These are phyloP conservation scores for Equus quagga DNA, from an alignment of 2,113 vertebrate species.

Conservation along the genomic window DNA sequence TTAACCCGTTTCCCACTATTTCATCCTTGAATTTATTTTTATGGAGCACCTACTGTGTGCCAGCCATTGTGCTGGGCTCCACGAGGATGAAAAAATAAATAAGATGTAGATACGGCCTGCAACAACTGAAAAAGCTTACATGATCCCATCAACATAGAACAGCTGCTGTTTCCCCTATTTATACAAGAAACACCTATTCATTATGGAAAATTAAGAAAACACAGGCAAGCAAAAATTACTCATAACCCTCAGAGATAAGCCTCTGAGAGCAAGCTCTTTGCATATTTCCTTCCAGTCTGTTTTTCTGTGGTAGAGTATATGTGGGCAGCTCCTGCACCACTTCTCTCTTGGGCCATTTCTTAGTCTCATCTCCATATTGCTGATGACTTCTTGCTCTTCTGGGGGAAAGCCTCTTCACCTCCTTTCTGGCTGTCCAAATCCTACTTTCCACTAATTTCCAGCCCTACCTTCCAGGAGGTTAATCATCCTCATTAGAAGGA, in stretches of 20 bases:
- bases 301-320: neutral
- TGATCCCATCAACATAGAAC: neutral
- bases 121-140: neutral
- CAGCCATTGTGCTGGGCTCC: neutral
- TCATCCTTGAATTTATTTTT: neutral
- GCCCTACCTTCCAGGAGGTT: neutral
- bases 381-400: neutral
- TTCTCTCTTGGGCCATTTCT: neutral
- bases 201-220: conserved; percentile 20
- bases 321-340: neutral
- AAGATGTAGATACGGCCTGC: neutral
- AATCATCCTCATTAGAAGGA: neutral
- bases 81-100: neutral
- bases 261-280: neutral
- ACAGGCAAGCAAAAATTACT: neutral
- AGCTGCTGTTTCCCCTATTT: neutral
- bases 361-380: neutral
- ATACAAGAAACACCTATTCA: neutral
- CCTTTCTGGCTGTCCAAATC: neutral
- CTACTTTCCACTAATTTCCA: neutral
- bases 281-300: neutral
- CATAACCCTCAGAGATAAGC: neutral
- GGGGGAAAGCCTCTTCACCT: neutral
- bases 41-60: neutral
- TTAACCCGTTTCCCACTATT: neutral